Base-by-base conservation (phyloP, 1,140 invertebrate species). In the Trissolcus basalis region DNA sequence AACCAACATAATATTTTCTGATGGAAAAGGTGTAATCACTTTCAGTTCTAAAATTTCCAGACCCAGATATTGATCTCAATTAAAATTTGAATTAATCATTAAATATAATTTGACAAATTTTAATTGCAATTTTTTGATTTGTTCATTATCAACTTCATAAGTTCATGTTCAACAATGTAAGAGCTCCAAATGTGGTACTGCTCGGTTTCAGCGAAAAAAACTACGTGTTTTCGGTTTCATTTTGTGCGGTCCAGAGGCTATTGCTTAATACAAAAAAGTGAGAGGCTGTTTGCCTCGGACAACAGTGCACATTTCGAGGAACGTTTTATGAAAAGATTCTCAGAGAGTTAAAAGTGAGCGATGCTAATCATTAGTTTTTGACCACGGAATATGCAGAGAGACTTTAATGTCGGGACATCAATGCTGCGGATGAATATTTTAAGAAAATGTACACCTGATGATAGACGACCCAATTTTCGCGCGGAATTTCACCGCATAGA, bases 261-360 rank as follows among this genome's bases (percentile, higher is more conserved):
- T 63, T 85, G 44, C 76, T 81, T 32, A 84, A 77, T 33, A 81
- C 77, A 60, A 78, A 81, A 43, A 83, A 82, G 71, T 77, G 78
- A 69, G 81, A 85, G 74, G 80, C 81, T 16, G 77, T 76, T 58
- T 77, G 69, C 68, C 79, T 83, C 15, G 80, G 78, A 12, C 54
- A 9, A 76, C 71, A 12, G 51, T 82, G 43, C 78, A 78, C 39
- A 54, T 51, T 27, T 27, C 19, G 19, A 27, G 19, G 19, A 27
- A 27, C 19, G 6, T 27, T 27, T 27, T 27, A 27, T n/a, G n/a
- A n/a, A n/a, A n/a, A 27, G 6, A 27, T 27, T 6, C 6, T 27
- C 19, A 27, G 6, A 27, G 19, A 27, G 19, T 1, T 27, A 27
- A 27, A 27, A 27, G 19, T 27, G 19, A 27, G 6, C 19, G 19